Evolutionary conservation across 1,140 invertebrate genomes (phyloP).

Genomic region (Eurosta solidaginis): DNA sequence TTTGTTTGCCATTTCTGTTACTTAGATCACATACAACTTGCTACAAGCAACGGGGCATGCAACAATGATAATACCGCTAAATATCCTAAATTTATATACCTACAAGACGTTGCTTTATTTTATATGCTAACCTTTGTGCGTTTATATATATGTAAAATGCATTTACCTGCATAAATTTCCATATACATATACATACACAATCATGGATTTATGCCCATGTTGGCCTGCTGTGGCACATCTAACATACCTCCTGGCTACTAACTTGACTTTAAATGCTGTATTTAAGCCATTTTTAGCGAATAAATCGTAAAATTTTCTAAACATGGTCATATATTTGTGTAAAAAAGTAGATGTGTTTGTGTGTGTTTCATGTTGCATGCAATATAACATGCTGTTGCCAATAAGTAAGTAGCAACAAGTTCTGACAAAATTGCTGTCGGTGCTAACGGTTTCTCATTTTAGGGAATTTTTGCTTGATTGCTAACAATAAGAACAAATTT

Average conservation of each 20-base stretch:
- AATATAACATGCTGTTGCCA: neutral
- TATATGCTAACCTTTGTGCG: neutral
- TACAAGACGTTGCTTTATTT: neutral
- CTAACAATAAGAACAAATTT: neutral
- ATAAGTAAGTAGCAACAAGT: neutral
- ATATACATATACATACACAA: neutral
- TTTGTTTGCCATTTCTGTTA: slow-evolving; percentile 5
- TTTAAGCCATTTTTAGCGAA: slow-evolving; percentile 1
- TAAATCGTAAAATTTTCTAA: neutral
- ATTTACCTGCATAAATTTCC: neutral
- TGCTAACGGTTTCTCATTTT: slow-evolving; percentile 2
- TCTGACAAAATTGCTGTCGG: neutral
- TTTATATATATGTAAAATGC: no score
- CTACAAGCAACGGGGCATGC: slow-evolving; percentile 1
- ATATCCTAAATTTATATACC: neutral
- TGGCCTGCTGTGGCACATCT: neutral
- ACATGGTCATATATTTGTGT: neutral
- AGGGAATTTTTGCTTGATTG: slow-evolving; percentile 9
- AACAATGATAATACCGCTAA: slow-evolving; percentile 5
- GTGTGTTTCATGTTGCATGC: neutral
- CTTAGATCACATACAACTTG: neutral
- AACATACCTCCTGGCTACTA: neutral
- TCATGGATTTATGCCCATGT: no score
- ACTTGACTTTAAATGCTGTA: neutral
- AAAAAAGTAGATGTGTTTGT: no score